These are phyloP conservation scores for Semicossyphus pulcher DNA, from an alignment of 2,113 vertebrate genomes.

Conservation along the genomic window DNA sequence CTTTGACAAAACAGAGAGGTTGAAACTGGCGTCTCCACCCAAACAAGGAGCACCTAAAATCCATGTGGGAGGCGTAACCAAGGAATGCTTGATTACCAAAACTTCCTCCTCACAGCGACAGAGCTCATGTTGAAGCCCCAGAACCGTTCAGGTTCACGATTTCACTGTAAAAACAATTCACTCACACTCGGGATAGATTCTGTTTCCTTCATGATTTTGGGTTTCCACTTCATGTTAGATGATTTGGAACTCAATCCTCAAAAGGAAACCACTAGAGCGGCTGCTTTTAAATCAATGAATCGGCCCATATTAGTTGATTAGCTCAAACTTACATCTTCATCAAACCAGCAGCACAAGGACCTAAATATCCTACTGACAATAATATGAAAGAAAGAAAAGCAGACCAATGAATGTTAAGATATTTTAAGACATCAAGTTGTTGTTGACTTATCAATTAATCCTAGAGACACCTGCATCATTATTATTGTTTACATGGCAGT, in stretches of 20 bases:
- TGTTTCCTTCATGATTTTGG: neutral
- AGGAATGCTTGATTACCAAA: neutral
- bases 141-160: accelerated
- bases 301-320: neutral
- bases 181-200: neutral
- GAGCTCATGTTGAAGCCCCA: neutral
- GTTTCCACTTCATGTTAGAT: neutral
- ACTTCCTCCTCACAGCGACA: slow-evolving; percentile 1
- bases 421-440: too few relatives aligned
- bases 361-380: neutral
- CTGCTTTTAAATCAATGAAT: neutral
- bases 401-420: neutral
- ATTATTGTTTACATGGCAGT: too few relatives aligned
- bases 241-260: neutral
- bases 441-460: too few relatives aligned
- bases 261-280: neutral
- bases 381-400: neutral
- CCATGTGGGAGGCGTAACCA: slow-evolving; percentile 8
- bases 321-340: neutral
- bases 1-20: neutral
- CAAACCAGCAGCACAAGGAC: neutral
- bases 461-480: too few relatives aligned
- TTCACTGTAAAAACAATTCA: neutral
- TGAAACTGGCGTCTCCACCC: slow-evolving; percentile 5
- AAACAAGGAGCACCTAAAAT: neutral